Evolutionary conservation across 30 jellyfish, hydroid and myxozoan genomes (phyloP), one percentile per base, ranked within the genome.

Genomic region (Aurelia sp.): DNA sequence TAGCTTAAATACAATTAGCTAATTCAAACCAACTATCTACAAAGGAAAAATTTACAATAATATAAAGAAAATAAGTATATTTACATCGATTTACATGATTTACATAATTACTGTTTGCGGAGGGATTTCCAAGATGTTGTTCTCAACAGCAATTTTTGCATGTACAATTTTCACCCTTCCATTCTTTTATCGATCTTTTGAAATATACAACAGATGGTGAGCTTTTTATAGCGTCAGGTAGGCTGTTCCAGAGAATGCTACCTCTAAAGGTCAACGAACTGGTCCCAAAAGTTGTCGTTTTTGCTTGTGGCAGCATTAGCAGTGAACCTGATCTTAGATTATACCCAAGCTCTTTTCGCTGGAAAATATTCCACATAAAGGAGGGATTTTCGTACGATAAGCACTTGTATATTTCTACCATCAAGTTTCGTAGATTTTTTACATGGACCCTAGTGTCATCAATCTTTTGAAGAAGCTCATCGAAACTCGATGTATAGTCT

Each of bases 131-230:
- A 27, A 0, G 9, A 41, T 24, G 62, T 22, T 30, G 67, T 41
- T 33, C 85, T 51, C 33, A 71, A 18, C 33, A 60, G 51, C 93
- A 84, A 24, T 71, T 71, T 52, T 66, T 44, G 64, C 93, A 84
- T 63, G 61, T 84, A 17, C 87, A 84, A 71, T 57, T 68, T 58
- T 51, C 84, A 7, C 93, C 93, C 48, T 60, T 72, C 93, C 93
- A 72, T 35, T 51, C 22, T 84, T 84, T 72, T 72, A 84, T 84
- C 68, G 44, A 22, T 59, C 53, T 84, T 60, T 72, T 55, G 58
- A 84, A 84, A 50, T 13, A 4, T 12, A 47, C 77, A 48, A 52
- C 48, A 20, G 81, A 18, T 53, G 38, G 30, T 4, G 82, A 81
- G 73, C 38, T 76, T 33, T 80, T 72, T 57, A 58, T 69, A 21